Evolutionary conservation across 2,888 invertebrate species (phyloP), one percentile per base, ranked within the genome.

Genomic region (Saturnia pavonia): DNA sequence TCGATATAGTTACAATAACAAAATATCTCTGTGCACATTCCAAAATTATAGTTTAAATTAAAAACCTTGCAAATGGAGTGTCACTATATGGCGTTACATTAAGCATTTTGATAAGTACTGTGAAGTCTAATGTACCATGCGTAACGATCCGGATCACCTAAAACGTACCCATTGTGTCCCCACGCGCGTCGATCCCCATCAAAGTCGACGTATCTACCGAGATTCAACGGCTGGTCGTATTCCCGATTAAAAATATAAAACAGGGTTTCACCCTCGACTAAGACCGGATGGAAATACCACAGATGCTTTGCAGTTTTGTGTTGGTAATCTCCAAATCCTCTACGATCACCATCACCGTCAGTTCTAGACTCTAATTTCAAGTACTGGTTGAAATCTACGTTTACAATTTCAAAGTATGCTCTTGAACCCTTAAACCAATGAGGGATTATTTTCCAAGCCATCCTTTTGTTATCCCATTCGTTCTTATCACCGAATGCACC

Each of bases 241-340:
- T 43, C 4, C 22, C 63, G n/a, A n/a, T 65, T 71, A 4, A 63
- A 48, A 27, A 71, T 71, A 34, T 60, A 66, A 25, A 71, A 65
- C 65, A 71, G 22, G 1, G 63, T 48, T 25, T 71, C 65, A 12
- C 51, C 14, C 0, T 40, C 51, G 27, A 42, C 34, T 16, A n/a
- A 25, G n/a, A 45, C 40, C 22, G 71, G 68, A 8, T 68, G 51
- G 22, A 71, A 65, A 8, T 51, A 68, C 71, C 71, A 71, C 7
- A 68, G 48, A 42, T 71, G 68, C 27, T 68, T 65, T 11, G 25
- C 6, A 7, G 40, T 40, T n/a, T 65, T 65, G 25, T 68, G 51
- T 2, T 25, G 7, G 4, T 34, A 12, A 16, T 43, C 63, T 25
- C 65, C 71, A 40, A 51, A 71, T 14, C 19, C 68, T 40, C 48